Conservation (phyloP, 2,113 vertebrate genomes). For the Bettongia penicillata region DNA sequence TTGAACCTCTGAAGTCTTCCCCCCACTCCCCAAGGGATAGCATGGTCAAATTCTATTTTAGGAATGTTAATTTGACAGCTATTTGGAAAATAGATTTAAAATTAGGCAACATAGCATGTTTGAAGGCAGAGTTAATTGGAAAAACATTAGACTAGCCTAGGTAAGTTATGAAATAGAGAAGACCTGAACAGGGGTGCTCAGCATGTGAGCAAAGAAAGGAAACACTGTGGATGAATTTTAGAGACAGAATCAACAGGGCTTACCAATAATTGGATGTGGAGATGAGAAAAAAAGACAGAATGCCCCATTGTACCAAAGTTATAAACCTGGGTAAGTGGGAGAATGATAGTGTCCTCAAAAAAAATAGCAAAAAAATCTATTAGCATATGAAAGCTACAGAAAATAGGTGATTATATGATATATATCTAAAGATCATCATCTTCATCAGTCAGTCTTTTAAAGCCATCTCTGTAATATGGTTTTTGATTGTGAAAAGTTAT, state of each 20-base stretch:
- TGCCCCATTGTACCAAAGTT: background rate
- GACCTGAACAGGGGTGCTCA: background rate
- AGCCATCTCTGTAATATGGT: constrained; percentile 17
- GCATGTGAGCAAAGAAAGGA: background rate
- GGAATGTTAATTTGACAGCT: background rate
- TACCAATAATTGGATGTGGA: background rate
- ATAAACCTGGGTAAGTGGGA: background rate
- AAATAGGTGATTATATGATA: constrained; percentile 31
- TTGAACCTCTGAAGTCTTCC: background rate
- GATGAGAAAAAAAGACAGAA: background rate
- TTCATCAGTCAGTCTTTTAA: constrained; percentile 36
- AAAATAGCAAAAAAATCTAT: constrained; percentile 1
- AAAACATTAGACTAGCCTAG: background rate
- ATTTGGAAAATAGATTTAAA: background rate
- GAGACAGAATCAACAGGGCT: background rate
- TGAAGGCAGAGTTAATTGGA: background rate
- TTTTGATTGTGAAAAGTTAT: constrained; percentile 36
- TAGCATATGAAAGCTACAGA: constrained; percentile 24
- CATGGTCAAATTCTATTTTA: background rate
- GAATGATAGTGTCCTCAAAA: background rate
- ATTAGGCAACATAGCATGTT: background rate
- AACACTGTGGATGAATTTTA: background rate
- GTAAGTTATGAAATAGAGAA: background rate
- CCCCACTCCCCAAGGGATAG: background rate
- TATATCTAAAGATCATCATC: background rate